These are phyloP conservation scores for Synanceia verrucosa DNA, from an alignment of 2,797 vertebrate genomes.

Conservation along the genomic window DNA sequence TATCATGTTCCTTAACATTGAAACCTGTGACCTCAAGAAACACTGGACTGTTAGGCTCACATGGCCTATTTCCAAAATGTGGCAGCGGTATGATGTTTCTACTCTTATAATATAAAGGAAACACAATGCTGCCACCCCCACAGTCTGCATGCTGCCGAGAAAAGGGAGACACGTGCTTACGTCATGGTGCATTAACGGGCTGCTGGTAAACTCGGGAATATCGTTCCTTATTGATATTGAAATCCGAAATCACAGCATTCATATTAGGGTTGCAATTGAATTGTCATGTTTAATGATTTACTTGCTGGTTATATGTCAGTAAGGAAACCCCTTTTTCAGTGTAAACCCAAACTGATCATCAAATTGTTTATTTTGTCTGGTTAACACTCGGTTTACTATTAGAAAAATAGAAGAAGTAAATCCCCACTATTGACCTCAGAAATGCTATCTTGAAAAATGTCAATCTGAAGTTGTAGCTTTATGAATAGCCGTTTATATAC, in stretches of 20 bases:
- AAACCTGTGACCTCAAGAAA: background rate
- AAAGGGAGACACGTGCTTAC: conserved; percentile 40
- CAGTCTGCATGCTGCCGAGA: background rate
- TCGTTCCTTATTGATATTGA: background rate
- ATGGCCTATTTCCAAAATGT: background rate
- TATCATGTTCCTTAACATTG: background rate
- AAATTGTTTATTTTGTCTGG: background rate
- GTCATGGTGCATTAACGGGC: conserved; percentile 38
- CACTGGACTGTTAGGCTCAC: background rate
- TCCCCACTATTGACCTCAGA: background rate
- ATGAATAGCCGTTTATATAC: background rate
- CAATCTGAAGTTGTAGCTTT: too few relatives aligned
- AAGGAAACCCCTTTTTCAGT: background rate
- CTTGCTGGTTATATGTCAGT: background rate
- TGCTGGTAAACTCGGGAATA: conserved; percentile 5
- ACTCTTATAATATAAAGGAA: background rate
- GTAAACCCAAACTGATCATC: background rate
- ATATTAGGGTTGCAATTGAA: background rate
- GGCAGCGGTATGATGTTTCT: background rate
- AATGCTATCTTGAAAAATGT: background rate
- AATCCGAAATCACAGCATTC: background rate
- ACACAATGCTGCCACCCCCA: conserved; percentile 1
- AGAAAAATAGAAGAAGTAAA: background rate
- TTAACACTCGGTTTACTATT: background rate
- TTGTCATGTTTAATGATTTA: background rate